Base-by-base conservation (phyloP, 2,113 vertebrate genomes). In the Myanophis thanlyinensis region DNA sequence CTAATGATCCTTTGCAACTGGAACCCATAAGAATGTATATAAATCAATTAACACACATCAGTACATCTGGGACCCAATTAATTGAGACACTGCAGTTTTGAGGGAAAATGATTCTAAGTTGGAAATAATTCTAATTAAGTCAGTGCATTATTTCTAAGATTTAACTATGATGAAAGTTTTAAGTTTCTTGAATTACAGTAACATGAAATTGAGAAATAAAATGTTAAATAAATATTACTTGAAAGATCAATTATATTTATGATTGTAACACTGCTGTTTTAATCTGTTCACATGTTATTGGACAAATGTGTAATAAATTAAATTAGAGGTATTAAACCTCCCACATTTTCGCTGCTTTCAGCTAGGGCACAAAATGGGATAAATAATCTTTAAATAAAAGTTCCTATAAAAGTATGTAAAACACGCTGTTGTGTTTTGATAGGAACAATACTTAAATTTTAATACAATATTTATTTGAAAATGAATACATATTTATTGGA, bases 281-380 rank as follows among this genome's bases (percentile, higher is more conserved):
- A 96, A 97, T 98, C 97, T 96, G 95, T 97, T 94, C 95, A 44
- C 90, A 91, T 94, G 93, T 89, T 94, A 94, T 92, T 93, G 91
- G 96, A 96, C 91, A 95, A 96, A 94, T 92, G 25, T 91, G 86
- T 96, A 97, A 96, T 97, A 96, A 94, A 97, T 97, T 97, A 97
- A 97, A 97, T 97, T 97, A 97, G 97, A 96, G 95, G 95, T 95
- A 96, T 94, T 97, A 95, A 96, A 97, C 88, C 91, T 94, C 92
- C 95, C 67, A 85, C 95, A 97, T 97, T 97, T 95, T 89, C 62
- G 54, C 92, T 98, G 96, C 96, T 96, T 52, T 89, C 93, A 93
- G 93, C 95, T 96, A 96, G 80, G 49, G 94, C 91, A 92, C 92
- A 93, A 96, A 94, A 90, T 80, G 13, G 93, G 92, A 97, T 97